Conservation (phyloP, 1,140 invertebrate genomes). For the Pseudomyrmex flavicornis region DNA sequence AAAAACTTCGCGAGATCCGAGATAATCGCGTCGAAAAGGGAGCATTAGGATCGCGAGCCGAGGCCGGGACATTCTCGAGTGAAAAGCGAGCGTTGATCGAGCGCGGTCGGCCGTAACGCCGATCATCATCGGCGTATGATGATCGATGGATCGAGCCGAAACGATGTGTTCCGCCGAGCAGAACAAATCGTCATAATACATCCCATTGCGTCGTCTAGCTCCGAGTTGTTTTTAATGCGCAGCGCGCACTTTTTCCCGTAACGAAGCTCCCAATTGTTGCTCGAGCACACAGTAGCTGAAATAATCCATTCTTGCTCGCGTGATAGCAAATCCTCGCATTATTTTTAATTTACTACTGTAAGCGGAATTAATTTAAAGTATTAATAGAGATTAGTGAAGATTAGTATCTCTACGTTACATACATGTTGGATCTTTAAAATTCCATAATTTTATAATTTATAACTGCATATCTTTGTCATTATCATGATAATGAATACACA, state of each 20-base stretch:
- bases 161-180: conserved; percentile 22
- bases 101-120: conserved; percentile 74
- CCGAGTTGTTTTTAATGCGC: conserved; percentile 2
- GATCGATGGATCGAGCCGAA: conserved; percentile 44
- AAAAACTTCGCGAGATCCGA: neutral
- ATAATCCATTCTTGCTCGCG: neutral
- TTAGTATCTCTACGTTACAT: neutral
- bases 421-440: too few relatives aligned
- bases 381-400: too few relatives aligned
- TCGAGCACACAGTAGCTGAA: neutral
- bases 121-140: conserved; percentile 41
- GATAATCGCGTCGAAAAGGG: conserved; percentile 34
- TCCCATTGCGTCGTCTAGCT: conserved; percentile 14
- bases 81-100: conserved; percentile 77
- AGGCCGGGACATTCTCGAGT: conserved; percentile 66
- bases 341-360: neutral
- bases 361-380: neutral
- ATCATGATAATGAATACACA: too few relatives aligned
- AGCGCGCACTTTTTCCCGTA: conserved; percentile 19
- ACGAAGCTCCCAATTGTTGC: conserved; percentile 6
- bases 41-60: conserved; percentile 4
- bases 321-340: too few relatives aligned
- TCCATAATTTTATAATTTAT: too few relatives aligned
- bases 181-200: conserved; percentile 24
- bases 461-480: too few relatives aligned